Conservation (phyloP, 2,797 vertebrate genomes). For the Euphonia xanthogaster region DNA sequence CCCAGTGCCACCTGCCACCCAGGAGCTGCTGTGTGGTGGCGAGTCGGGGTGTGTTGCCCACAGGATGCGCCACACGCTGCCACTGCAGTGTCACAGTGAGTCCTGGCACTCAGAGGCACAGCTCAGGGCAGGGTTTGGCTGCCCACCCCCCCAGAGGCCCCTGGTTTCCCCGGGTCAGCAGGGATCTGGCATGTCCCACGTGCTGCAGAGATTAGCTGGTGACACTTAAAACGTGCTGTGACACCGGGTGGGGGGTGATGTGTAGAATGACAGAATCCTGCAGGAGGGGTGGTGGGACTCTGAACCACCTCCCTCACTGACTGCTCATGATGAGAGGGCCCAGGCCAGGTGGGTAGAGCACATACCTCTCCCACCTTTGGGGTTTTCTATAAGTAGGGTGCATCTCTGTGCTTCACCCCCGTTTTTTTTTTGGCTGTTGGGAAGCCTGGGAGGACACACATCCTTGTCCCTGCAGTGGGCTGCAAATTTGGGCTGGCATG, state of each 20-base stretch:
- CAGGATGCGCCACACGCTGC: fast-evolving
- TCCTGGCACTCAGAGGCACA: background rate
- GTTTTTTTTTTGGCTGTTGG: fast-evolving
- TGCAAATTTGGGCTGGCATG: background rate
- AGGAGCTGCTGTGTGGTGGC: background rate
- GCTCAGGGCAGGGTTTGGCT: background rate
- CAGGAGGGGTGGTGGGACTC: background rate
- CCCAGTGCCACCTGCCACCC: background rate
- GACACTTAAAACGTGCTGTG: constrained; percentile 36
- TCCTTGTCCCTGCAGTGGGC: background rate
- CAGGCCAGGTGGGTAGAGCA: fast-evolving
- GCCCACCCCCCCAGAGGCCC: background rate
- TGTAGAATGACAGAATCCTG: background rate
- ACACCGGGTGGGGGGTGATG: background rate
- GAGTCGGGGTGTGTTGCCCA: fast-evolving
- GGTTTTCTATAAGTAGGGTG: background rate
- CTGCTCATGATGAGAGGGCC: background rate
- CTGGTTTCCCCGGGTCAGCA: fast-evolving
- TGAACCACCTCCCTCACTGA: background rate
- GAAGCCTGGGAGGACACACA: background rate
- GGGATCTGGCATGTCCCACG: background rate
- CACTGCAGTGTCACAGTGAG: background rate
- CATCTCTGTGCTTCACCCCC: fast-evolving
- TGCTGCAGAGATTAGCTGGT: constrained; percentile 1
- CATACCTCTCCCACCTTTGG: background rate